Conservation (phyloP, 1,140 invertebrate genomes). For the Stenopsyche tienmushanensis region DNA sequence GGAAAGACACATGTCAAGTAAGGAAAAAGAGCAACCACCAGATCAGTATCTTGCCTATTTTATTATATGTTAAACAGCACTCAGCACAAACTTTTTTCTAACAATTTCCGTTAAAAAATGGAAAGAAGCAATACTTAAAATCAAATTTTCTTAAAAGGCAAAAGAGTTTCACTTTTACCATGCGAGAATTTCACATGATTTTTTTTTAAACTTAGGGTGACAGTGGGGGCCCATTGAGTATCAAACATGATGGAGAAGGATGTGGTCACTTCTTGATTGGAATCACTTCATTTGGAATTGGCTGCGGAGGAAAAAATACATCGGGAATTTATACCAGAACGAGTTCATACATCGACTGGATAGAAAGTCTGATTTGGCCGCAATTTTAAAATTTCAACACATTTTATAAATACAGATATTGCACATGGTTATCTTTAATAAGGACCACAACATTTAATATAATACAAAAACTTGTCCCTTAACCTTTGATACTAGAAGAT, state of each 20-base stretch:
- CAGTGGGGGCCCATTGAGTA: slow-evolving; percentile 40
- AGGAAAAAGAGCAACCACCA: slow-evolving; percentile 42
- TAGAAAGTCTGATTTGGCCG: slow-evolving; percentile 50
- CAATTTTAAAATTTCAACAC: too few species aligned
- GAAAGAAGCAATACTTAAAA: too few species aligned
- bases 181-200: slow-evolving; percentile 15
- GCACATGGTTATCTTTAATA: too few species aligned
- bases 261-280: slow-evolving; percentile 44
- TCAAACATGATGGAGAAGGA: slow-evolving; percentile 3
- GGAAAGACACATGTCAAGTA: slow-evolving; percentile 37
- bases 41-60: too few species aligned
- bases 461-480: too few species aligned
- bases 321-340: slow-evolving; percentile 56
- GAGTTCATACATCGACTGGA: slow-evolving; percentile 54
- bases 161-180: slow-evolving; percentile 44
- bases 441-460: too few species aligned
- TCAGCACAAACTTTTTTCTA: neutral
- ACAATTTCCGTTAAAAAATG: too few species aligned
- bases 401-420: too few species aligned
- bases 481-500: too few species aligned
- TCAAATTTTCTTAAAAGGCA: slow-evolving; percentile 18
- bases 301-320: slow-evolving; percentile 47
- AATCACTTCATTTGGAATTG: slow-evolving; percentile 48
- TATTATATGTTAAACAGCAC: neutral
- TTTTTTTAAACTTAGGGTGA: slow-evolving; percentile 46